Evolutionary conservation across 2,113 vertebrate species (phyloP).

Genomic region (Cebus imitator): DNA sequence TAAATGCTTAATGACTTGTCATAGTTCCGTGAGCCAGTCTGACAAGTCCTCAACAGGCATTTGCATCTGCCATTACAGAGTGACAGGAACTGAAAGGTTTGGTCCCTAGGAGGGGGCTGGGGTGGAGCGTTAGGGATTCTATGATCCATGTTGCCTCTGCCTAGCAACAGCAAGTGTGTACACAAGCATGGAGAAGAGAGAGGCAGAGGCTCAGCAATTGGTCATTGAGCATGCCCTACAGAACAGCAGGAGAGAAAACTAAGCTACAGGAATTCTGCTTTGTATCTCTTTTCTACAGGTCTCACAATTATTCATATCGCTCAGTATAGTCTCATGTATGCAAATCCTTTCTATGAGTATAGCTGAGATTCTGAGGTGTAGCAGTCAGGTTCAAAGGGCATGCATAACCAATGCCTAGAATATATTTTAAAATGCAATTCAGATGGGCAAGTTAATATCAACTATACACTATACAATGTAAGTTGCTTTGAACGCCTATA

Average conservation of each 20-base stretch:
- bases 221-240: neutral
- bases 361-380: neutral
- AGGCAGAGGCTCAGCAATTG: accelerated
- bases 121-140: neutral
- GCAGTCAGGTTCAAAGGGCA: neutral
- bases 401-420: neutral
- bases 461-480: neutral
- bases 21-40: neutral
- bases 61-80: neutral
- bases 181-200: neutral
- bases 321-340: neutral
- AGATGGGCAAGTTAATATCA: neutral
- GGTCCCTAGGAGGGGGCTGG: neutral
- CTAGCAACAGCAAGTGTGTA: neutral
- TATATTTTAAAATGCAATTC: neutral
- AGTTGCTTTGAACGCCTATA: neutral
- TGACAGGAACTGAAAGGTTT: neutral
- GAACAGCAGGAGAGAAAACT: neutral
- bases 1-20: conserved; percentile 59
- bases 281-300: neutral
- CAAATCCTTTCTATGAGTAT: neutral
- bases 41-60: conserved; percentile 29
- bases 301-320: neutral
- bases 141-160: neutral
- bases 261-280: neutral